Evolutionary conservation across 2,797 vertebrate genomes (phyloP).

Genomic region (Psittacula echo): DNA sequence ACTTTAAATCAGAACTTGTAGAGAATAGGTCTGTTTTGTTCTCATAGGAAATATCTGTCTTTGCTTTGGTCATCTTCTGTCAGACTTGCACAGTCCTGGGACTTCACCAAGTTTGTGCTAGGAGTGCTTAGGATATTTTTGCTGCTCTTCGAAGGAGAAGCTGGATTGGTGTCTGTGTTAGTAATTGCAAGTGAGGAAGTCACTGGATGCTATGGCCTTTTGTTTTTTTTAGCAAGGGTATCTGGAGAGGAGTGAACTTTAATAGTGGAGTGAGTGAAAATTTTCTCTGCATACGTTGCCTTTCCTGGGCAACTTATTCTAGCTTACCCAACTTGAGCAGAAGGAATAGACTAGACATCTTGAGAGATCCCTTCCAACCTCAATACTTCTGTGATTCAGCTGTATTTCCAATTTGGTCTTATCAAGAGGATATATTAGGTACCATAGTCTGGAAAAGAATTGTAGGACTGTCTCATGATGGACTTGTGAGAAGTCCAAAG

Average conservation of each 20-base stretch:
- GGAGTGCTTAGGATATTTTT: background rate
- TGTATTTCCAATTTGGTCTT: background rate
- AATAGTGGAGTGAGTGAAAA: background rate
- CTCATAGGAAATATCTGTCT: background rate
- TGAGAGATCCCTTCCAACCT: background rate
- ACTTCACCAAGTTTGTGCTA: background rate
- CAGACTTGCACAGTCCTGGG: background rate
- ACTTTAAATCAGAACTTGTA: background rate
- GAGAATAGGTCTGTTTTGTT: background rate
- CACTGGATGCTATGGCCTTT: background rate
- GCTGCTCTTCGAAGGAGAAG: background rate
- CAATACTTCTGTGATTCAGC: background rate
- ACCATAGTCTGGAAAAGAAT: background rate
- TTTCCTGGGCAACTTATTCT: background rate
- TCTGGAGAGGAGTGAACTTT: background rate
- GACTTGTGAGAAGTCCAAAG: background rate
- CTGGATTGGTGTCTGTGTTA: background rate
- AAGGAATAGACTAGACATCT: background rate
- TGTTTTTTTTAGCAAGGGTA: background rate
- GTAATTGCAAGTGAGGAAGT: background rate
- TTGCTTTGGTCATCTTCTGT: background rate
- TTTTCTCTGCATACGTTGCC: background rate
- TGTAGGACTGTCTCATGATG: background rate
- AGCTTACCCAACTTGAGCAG: background rate
- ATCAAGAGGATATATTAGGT: background rate